Percentiles rank a stretch among this genome's conserved stretches.
Conservation (phyloP, 1,140 invertebrate genomes). For the Cherax destructor region DNA sequence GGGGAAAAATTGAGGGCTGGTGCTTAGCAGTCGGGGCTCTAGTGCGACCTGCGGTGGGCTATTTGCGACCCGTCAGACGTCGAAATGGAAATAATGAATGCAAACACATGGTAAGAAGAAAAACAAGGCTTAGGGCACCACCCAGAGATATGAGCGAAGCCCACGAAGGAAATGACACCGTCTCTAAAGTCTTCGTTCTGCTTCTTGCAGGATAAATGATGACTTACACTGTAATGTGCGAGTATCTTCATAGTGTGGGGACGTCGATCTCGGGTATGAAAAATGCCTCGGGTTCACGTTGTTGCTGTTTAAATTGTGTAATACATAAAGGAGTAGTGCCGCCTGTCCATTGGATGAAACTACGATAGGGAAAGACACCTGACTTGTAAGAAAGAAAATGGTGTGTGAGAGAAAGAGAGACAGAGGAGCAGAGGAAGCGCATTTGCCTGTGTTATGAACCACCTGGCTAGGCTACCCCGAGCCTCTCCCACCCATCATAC, state of each 20-base stretch:
- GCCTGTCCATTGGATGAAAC: neutral
- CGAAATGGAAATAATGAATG: slow-evolving; percentile 53
- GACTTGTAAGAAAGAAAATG: neutral
- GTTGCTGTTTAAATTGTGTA: no score
- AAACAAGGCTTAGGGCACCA: slow-evolving; percentile 29
- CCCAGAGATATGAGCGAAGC: slow-evolving; percentile 23
- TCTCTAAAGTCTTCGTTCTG: neutral
- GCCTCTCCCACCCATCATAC: neutral
- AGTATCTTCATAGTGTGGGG: no score
- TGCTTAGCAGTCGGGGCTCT: neutral
- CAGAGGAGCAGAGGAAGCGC: slow-evolving; percentile 10
- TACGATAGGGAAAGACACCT: neutral
- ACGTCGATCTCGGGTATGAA: no score
- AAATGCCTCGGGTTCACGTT: no score
- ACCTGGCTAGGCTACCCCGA: neutral
- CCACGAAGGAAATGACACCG: neutral
- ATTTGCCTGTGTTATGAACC: slow-evolving; percentile 34
- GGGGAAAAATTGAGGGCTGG: neutral
- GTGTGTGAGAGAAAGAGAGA: neutral
- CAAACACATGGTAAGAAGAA: slow-evolving; percentile 47
- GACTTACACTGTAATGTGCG: neutral
- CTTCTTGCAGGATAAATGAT: neutral
- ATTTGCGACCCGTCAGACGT: slow-evolving; percentile 23
- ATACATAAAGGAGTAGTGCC: no score
- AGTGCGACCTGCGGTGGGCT: neutral